Evolutionary conservation across 2,797 vertebrate species (phyloP).

Genomic region (Decapterus maruadsi): DNA sequence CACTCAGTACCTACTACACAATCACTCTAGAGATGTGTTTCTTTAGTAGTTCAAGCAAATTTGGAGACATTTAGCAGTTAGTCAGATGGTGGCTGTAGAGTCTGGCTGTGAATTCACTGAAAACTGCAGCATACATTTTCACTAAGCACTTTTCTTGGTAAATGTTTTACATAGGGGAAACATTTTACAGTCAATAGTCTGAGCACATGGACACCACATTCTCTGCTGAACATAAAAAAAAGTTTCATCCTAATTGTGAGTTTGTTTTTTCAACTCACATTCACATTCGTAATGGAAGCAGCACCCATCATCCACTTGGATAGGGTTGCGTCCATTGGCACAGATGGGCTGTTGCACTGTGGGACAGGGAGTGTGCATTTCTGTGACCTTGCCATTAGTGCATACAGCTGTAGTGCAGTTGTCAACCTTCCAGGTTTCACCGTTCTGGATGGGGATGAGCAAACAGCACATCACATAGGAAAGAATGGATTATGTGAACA

Average conservation of each 20-base stretch:
- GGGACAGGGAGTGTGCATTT: slow-evolving; percentile 71
- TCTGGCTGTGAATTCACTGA: neutral
- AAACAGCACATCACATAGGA: slow-evolving; percentile 3
- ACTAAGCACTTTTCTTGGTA: neutral
- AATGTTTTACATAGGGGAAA: neutral
- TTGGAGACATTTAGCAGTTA: neutral
- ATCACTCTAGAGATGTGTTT: neutral
- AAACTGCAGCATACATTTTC: neutral
- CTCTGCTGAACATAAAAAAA: neutral
- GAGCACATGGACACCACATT: neutral
- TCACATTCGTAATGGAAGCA: slow-evolving; percentile 88
- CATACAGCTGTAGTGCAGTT: slow-evolving; percentile 89
- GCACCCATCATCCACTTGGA: slow-evolving; percentile 85
- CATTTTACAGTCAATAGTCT: neutral
- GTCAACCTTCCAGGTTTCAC: slow-evolving; percentile 83
- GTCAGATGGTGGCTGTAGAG: neutral
- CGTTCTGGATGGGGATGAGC: slow-evolving; percentile 75
- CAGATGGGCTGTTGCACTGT: slow-evolving; percentile 74
- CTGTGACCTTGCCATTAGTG: slow-evolving; percentile 73
- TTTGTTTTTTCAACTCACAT: slow-evolving; percentile 73
- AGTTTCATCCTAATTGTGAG: neutral
- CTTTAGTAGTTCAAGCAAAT: neutral
- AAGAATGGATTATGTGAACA: slow-evolving; percentile 1
- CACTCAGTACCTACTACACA: neutral
- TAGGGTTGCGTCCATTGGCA: slow-evolving; percentile 81